Conservation (phyloP, 2,888 invertebrate species). For the Rugalucina vietnamica region DNA sequence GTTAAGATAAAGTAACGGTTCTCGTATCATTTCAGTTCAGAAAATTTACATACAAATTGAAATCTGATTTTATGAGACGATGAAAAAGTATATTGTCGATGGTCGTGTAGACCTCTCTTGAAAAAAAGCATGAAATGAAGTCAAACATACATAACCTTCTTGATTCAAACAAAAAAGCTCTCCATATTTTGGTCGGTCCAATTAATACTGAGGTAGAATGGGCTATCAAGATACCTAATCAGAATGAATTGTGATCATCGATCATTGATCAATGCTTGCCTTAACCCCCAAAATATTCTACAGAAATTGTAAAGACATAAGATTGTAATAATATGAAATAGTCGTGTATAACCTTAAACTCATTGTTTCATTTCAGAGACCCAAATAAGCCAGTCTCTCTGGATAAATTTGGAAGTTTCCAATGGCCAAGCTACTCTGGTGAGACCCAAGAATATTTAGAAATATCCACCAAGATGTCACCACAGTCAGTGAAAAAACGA, state of each 20-base stretch:
- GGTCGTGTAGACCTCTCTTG: too few relatives aligned
- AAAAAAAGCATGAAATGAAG: too few relatives aligned
- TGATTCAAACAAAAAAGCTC: too few relatives aligned
- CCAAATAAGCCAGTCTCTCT: conserved; percentile 35
- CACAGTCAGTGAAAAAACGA: conserved; percentile 20
- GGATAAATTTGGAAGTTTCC: conserved; percentile 11
- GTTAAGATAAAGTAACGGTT: too few relatives aligned
- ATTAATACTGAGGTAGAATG: not conserved
- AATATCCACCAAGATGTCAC: conserved; percentile 25
- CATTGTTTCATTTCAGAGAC: conserved; percentile 23
- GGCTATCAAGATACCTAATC: not conserved
- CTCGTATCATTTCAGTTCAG: too few relatives aligned
- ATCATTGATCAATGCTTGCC: not conserved
- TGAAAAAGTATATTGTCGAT: not conserved
- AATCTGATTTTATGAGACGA: not conserved
- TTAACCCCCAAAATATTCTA: not conserved
- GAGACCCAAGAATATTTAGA: conserved; percentile 31
- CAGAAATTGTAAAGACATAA: not conserved
- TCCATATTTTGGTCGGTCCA: not conserved
- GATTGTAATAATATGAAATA: not conserved
- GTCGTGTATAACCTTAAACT: not conserved
- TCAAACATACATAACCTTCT: too few relatives aligned
- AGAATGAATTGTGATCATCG: not conserved
- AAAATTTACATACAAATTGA: not conserved
- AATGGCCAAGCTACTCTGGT: conserved; percentile 43